A percentile compares a stretch with the other conserved stretches of the same genome.
These are phyloP conservation scores for Timema cristinae DNA, from an alignment of 2,888 invertebrate genomes.

Conservation along the genomic window DNA sequence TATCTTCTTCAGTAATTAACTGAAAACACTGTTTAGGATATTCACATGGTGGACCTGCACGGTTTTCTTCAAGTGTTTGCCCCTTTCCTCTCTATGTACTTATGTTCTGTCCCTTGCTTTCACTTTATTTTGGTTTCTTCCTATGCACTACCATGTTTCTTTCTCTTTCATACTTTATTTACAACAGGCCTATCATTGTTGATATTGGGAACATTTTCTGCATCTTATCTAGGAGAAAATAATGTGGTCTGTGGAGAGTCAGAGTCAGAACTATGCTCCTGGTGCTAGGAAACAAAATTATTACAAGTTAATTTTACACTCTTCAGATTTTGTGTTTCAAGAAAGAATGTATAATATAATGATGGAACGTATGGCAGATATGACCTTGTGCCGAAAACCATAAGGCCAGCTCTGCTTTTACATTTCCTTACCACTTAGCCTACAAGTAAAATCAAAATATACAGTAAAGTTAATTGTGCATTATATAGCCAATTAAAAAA, in stretches of 20 bases:
- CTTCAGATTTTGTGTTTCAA: too few relatives aligned
- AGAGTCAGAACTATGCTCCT: not conserved
- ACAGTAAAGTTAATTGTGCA: too few relatives aligned
- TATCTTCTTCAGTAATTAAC: conserved; percentile 9
- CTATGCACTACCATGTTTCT: not conserved
- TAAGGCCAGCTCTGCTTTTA: too few relatives aligned
- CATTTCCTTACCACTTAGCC: too few relatives aligned
- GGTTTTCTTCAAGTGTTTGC: not conserved
- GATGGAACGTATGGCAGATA: too few relatives aligned
- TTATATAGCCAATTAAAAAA: not conserved
- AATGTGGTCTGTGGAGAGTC: too few relatives aligned
- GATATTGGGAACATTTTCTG: not conserved
- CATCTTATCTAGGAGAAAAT: not conserved
- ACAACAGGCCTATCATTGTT: not conserved
- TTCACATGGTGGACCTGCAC: not conserved
- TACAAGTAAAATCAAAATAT: too few relatives aligned
- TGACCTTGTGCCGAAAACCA: too few relatives aligned
- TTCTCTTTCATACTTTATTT: not conserved
- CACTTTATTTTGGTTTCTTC: not conserved
- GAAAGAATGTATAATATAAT: too few relatives aligned
- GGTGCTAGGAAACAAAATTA: not conserved
- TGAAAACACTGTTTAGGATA: conserved; percentile 3
- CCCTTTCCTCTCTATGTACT: not conserved
- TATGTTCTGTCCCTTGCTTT: not conserved
- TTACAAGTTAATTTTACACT: not conserved